Base-by-base conservation (phyloP, 2,113 vertebrate genomes). In the Pygoscelis antarcticus region DNA sequence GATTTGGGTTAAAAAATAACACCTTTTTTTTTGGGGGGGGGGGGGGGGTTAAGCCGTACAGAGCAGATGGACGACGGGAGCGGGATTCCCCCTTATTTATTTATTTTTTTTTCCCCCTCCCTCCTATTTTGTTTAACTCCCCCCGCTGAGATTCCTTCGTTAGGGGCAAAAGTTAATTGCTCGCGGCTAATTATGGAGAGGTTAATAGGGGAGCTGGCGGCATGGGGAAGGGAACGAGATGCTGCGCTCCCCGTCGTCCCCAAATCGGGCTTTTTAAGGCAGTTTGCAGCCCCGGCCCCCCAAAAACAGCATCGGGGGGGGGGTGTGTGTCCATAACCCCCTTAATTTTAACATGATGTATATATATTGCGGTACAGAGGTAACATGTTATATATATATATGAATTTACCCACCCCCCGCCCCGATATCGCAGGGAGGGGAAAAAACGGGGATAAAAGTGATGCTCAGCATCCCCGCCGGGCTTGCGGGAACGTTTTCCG, bases 81-180 rank as follows among this genome's bases (percentile, higher is more conserved):
- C 1, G 47, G 79, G 75, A 66, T 85, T 88, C 75, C 71, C 65
- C 40, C 16, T 60, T 42, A 9, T 75, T 40, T 36, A 36, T 49
- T 75, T 57, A n/a, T n/a, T n/a, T 21, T 8, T 1, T 10, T 12
- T 2, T 8, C 8, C 15, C 42, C 12, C 49, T 25, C 16, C 40
- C 8, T 51, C 19, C 12, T 40, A 16, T 65, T 93, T 91, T 91
- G 44, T 88, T 69, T 40, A 69, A 52, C 36, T 79, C 86, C 61
- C 20, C 1, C 18, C 1, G 1, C 69, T 42, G 64, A 66, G 77
- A 87, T 89, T 77, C 40, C 81, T 83, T 62, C 32, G 1, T 89
- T 72, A 81, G 90, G 87, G 81, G 68, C 80, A 83, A 54, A 89
- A 91, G 90, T 91, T 94, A 94, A 95, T 96, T 91, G 84, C 83